Evolutionary conservation across 2,113 vertebrate species (phyloP).

Genomic region (Tragelaphus buxtoni): DNA sequence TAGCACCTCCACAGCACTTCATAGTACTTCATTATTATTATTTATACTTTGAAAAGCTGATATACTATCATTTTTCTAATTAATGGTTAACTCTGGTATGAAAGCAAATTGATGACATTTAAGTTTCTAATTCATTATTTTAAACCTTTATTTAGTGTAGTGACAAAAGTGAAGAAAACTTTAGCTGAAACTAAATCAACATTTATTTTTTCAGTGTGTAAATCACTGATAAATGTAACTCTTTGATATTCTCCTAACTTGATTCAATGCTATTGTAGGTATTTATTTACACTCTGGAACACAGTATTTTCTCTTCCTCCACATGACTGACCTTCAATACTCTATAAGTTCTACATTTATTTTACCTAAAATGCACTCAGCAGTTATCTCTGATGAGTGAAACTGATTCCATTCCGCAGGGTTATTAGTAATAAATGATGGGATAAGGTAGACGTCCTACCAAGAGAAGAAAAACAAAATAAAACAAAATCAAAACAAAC

Average conservation of each 20-base stretch:
- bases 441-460: neutral
- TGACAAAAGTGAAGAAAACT: neutral
- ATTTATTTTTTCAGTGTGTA: neutral
- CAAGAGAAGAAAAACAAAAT: neutral
- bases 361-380: conserved; percentile 21
- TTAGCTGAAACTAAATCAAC: neutral
- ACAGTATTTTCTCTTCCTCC: neutral
- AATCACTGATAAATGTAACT: neutral
- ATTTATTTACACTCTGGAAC: neutral
- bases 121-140: neutral
- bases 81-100: neutral
- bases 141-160: conserved; percentile 6
- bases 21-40: neutral
- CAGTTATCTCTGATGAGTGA: conserved; percentile 35
- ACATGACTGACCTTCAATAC: neutral
- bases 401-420: neutral
- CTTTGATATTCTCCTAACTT: neutral
- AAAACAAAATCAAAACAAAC: neutral
- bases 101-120: neutral
- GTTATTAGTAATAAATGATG: conserved; percentile 31
- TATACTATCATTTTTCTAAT: neutral
- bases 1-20: neutral
- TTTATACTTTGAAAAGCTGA: neutral
- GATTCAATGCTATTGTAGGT: neutral
- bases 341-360: neutral